These are phyloP conservation scores for Arenaria interpres DNA, from an alignment of 2,113 vertebrate genomes.

Conservation along the genomic window DNA sequence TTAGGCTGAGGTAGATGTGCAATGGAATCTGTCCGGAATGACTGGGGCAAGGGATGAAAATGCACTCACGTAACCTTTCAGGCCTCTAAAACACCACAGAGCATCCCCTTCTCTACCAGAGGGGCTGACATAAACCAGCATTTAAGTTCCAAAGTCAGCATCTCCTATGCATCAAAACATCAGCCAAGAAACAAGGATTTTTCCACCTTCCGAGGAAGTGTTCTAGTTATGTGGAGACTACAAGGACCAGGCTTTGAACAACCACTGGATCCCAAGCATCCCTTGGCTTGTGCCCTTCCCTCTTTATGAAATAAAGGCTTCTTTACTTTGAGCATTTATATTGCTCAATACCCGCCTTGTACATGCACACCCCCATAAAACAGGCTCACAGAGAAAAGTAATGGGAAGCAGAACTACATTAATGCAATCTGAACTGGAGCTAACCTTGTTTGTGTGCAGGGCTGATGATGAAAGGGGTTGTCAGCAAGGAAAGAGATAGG, in stretches of 20 bases:
- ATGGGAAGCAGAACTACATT: constrained; percentile 45
- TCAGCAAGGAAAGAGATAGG: constrained; percentile 24
- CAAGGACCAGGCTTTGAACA: not conserved
- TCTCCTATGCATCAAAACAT: not conserved
- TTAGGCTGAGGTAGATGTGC: not conserved
- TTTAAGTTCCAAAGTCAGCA: not conserved
- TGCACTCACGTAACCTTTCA: not conserved
- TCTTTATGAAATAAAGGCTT: not conserved
- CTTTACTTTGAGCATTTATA: not conserved
- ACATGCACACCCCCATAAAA: not conserved
- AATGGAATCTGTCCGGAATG: not conserved
- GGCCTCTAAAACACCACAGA: not conserved
- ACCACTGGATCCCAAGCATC: not conserved
- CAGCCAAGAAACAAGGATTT: not conserved
- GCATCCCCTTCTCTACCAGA: not conserved
- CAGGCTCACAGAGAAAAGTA: not conserved
- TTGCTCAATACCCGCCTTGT: not conserved
- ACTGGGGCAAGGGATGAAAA: not conserved
- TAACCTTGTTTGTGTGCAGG: constrained; percentile 56
- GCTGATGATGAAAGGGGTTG: constrained; percentile 27
- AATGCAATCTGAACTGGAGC: constrained; percentile 46
- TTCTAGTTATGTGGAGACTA: not conserved
- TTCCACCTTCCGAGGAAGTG: not conserved
- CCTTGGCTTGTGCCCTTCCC: not conserved
- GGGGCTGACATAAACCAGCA: not conserved